Evolutionary conservation across 2,113 vertebrate species (phyloP).

Genomic region (Pollimyrus isidori): DNA sequence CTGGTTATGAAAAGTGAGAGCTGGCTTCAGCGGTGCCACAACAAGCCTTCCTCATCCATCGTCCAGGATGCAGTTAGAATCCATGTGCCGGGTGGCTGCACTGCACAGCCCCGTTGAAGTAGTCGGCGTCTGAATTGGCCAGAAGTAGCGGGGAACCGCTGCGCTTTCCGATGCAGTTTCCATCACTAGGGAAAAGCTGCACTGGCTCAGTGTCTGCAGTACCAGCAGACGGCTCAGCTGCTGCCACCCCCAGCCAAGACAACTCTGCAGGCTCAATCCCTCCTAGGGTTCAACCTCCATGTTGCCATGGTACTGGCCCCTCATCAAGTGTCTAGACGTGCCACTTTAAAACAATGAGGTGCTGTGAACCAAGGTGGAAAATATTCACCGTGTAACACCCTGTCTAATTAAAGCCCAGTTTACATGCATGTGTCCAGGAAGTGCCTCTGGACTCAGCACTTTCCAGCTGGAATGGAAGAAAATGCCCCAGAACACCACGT

Average conservation of each 20-base stretch:
- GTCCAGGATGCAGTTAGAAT: not conserved
- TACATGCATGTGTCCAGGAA: not conserved
- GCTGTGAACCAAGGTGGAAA: conserved; percentile 7
- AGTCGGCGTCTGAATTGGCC: not conserved
- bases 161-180: not conserved
- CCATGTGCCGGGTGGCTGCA: not conserved
- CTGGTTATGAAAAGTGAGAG: not conserved
- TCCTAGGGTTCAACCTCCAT: conserved; percentile 28
- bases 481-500: conserved; percentile 27
- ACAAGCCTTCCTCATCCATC: not conserved
- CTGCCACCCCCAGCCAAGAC: not conserved
- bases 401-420: conserved; percentile 13
- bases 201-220: not conserved
- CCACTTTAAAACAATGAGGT: conserved; percentile 20
- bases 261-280: conserved; percentile 17
- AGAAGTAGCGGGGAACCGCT: not conserved
- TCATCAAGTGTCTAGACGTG: conserved; percentile 42
- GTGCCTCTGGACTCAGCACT: not conserved
- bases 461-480: conserved; percentile 21
- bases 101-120: not conserved
- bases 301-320: conserved; percentile 26
- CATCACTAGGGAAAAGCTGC: not conserved
- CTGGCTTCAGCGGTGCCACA: not conserved
- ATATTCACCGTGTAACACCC: conserved; percentile 12
- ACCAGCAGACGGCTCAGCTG: not conserved